Evolutionary conservation across 2,113 vertebrate species (phyloP).

Genomic region (Origma solitaria): DNA sequence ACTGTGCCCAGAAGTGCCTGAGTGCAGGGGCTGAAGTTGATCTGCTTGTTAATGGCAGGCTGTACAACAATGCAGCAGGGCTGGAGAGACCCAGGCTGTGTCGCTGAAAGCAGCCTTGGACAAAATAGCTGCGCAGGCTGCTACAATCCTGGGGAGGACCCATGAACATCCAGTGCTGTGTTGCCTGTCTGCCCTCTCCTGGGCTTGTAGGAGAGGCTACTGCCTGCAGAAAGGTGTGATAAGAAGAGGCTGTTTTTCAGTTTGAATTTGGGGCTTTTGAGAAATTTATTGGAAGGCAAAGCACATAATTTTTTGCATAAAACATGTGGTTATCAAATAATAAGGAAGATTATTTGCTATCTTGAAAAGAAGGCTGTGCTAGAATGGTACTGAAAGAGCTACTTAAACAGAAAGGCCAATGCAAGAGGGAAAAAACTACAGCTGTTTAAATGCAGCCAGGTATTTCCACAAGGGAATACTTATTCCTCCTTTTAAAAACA

Average conservation of each 20-base stretch:
- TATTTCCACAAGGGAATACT: neutral
- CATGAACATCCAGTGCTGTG: neutral
- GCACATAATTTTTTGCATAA: neutral
- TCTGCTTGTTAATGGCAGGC: neutral
- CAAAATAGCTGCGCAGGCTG: rapidly evolving
- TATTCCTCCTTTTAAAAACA: neutral
- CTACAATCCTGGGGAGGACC: neutral
- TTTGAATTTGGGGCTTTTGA: neutral
- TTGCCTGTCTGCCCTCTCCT: neutral
- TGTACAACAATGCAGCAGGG: neutral
- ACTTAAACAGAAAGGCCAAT: neutral
- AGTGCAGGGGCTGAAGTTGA: neutral
- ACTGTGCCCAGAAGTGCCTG: neutral
- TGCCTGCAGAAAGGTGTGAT: rapidly evolving
- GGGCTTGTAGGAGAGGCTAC: neutral
- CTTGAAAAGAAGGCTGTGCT: neutral
- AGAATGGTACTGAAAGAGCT: neutral
- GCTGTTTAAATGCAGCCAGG: neutral
- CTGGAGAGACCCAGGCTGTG: too few species aligned
- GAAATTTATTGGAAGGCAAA: neutral
- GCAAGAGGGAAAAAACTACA: neutral
- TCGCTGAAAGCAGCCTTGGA: neutral
- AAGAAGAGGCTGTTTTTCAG: neutral
- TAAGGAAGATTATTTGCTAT: neutral
- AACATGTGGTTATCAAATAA: neutral